Base-by-base conservation (phyloP, 92 coral and sea anemone species). In the Actinostola sp. region DNA sequence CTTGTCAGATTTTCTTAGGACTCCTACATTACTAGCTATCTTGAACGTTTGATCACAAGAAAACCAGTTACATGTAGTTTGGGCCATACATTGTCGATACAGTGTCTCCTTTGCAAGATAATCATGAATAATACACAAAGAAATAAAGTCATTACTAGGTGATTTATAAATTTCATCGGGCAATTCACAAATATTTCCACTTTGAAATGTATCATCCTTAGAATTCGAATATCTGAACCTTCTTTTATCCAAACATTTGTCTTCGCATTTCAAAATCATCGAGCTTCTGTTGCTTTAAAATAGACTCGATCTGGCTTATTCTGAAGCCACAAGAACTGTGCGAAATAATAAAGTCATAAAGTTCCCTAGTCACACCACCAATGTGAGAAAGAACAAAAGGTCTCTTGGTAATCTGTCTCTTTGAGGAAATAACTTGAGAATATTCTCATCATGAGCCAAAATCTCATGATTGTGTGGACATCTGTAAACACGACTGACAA, bases 401-500 rank as follows among this genome's bases (percentile, higher is more conserved):
- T n/a, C n/a, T n/a, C n/a, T n/a, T n/a, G n/a, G n/a, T 48, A 79
- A 53, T 20, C 74, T 62, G 14, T 79, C 78, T 70, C 55, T 61
- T n/a, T 26, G 26, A 26, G 81, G 75, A n/a, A 72, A 82, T 44
- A 70, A 25, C 45, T 65, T 57, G 27, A 65, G 68, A 36, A 74
- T 42, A 8, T 62, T 26, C 25, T 63, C 65, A 38, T 82, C 83
- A 50, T 82, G 78, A 5, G 77, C 82, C 51, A 76, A 46, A 32
- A 62, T 69, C 61, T 82, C 88, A 69, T 76, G 83, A 32, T 64
- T 60, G 9, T 46, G 36, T 30, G 49, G 19, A 54, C 82, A 82
- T 44, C 88, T 60, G 39, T 76, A 76, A 27, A 67, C 78, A 21
- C 82, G 60, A 63, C 88, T 82, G 1, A 82, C 67, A 58, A 82